Evolutionary conservation across 2,113 vertebrate genomes (phyloP), one percentile per base, ranked within the genome.

Genomic region (Hassar affinis): DNA sequence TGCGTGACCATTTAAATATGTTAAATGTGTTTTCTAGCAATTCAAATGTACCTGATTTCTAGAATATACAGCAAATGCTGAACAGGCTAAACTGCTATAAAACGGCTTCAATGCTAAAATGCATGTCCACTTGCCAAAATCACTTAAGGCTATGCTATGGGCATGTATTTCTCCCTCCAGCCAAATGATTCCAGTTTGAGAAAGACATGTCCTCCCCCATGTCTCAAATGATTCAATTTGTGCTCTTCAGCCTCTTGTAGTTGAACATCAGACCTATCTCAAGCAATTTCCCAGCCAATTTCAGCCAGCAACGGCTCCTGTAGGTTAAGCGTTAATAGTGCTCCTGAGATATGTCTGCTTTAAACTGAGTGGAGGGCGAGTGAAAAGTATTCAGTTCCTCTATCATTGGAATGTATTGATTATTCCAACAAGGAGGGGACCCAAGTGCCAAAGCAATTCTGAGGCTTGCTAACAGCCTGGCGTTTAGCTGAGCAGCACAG

Each of bases 281-380:
- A 79, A 79, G 84, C 85, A 88, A 91, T 92, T 89, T 89, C 47
- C 59, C 47, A 88, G 85, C 76, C 69, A 86, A 89, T 88, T 89
- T 90, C 87, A 81, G 81, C 49, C 79, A 87, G 85, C 87, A 82
- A 66, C 52, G 61, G 82, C 64, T 86, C 75, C 85, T 84, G 78
- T 80, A 82, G 81, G 83, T 86, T 82, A n/a, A 47, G 61, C 42
- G 61, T 87, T 85, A 77, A 84, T 86, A 57, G 80, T 56, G 71
- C 74, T 61, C 78, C 78, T 54, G 84, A 87, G 66, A 68, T 71
- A 76, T 83, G 47, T 77, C 72, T 42, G 79, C 62, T 86, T 78
- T 84, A 81, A 78, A 80, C 35, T 25, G 42, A 72, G 25, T 62
- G 54, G 62, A 81, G 75, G 72, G 27, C 11, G 45, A 84, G 72